Base-by-base conservation (phyloP, 2,797 vertebrate genomes). In the Urocyon cinereoargenteus region DNA sequence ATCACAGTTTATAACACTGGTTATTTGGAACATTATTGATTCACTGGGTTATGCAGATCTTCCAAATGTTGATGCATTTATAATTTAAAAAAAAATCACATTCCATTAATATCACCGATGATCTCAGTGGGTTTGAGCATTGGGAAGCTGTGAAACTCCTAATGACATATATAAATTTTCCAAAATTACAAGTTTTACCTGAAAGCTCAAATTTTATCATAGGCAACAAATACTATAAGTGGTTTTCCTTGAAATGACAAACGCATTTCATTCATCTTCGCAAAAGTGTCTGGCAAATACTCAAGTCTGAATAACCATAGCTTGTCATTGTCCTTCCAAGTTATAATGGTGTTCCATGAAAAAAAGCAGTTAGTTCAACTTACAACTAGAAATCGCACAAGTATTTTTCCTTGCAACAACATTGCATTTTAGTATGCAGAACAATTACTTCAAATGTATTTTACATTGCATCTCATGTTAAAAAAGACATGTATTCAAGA, bases 181-280 rank as follows among this genome's bases (percentile, higher is more conserved):
- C 8, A 70, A 68, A 91, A 90, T 86, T 90, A 53, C 49, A 9
- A 68, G 64, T 95, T 95, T 93, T 49, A 83, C 45, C 19, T 36
- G 26, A 91, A 91, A 79, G 57, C 64, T 93, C 49, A 40, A 78
- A 95, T 91, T 86, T 95, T 95, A 84, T 93, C 49, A 78, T 59
- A 91, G 82, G 40, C 70, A 93, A 83, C 51, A 75, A 90, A 53
- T 59, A 73, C 18, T 61, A 0, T 83, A 66, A 88, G 28, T 88
- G 64, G 14, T 49, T 89, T 73, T 87, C 36, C 22, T 70, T 94
- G 82, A 87, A 96, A 34, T 24, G 45, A 93, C 62, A 87, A 34
- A 14, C 24, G 64, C 22, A 40, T 81, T 87, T 95, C 59, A 55
- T 88, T 97, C 62, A 83, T 86, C 86, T 93, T 87, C 49, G 91